Conservation (phyloP, 1,140 invertebrate species). For the Oncopeltus fasciatus region DNA sequence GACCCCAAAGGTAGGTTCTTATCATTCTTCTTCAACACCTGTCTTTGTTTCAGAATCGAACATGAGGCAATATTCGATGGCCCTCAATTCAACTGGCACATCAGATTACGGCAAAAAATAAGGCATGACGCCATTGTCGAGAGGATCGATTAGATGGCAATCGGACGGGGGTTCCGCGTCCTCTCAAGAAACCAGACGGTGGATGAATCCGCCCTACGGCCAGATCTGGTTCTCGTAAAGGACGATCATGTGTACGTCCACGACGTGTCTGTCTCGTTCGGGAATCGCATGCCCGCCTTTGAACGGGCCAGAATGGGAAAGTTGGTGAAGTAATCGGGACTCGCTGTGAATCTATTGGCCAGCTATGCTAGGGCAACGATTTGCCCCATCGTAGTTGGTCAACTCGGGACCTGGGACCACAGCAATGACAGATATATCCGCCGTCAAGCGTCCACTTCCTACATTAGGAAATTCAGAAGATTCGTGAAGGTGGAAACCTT, state of each 20-base stretch:
- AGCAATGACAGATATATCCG: no score
- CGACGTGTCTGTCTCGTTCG: not conserved
- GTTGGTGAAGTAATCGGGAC: no score
- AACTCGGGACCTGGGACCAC: conserved; percentile 5
- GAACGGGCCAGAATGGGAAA: no score
- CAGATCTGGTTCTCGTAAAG: conserved; percentile 26
- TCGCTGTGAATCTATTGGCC: no score
- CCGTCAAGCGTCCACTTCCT: no score
- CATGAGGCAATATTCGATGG: no score
- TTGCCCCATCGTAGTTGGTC: not conserved
- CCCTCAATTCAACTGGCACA: not conserved
- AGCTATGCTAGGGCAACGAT: no score
- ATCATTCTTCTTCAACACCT: no score
- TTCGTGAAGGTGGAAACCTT: no score
- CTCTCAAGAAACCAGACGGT: not conserved
- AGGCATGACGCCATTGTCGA: not conserved
- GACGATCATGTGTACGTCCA: not conserved
- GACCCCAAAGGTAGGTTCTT: no score
- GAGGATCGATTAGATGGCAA: not conserved
- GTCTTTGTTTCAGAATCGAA: no score
- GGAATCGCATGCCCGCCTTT: not conserved
- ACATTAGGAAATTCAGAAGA: no score
- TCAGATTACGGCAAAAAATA: not conserved
- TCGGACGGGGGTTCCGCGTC: not conserved
- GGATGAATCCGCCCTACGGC: conserved; percentile 18